Conservation (phyloP, 2,888 invertebrate genomes). For the Myopa tessellatipennis region DNA sequence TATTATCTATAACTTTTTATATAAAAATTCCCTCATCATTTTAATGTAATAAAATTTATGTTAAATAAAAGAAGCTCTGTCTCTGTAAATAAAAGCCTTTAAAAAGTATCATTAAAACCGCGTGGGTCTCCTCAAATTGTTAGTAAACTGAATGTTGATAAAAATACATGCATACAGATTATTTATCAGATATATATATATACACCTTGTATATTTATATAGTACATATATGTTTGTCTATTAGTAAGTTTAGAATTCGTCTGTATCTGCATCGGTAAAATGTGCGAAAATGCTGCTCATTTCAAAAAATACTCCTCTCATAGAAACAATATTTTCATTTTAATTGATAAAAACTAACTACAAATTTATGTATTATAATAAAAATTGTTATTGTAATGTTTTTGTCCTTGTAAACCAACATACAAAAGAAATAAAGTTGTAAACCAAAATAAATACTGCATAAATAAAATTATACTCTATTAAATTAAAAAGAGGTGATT, state of each 20-base stretch:
- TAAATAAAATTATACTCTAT: too few relatives aligned
- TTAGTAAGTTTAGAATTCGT: slow-evolving; percentile 14
- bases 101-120: slow-evolving; percentile 17
- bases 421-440: background rate
- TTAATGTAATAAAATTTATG: background rate
- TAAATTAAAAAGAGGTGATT: too few relatives aligned
- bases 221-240: slow-evolving; percentile 23
- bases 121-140: slow-evolving; percentile 36
- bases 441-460: too few relatives aligned
- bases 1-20: too few relatives aligned
- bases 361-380: too few relatives aligned
- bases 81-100: too few relatives aligned
- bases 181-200: slow-evolving; percentile 18
- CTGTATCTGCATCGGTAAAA: slow-evolving; percentile 3
- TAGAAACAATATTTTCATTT: slow-evolving; percentile 7
- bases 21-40: too few relatives aligned
- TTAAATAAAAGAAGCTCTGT: too few relatives aligned
- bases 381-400: too few relatives aligned
- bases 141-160: slow-evolving; percentile 22
- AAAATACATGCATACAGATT: slow-evolving; percentile 13
- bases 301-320: background rate
- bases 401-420: too few relatives aligned
- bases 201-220: background rate
- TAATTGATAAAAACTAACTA: slow-evolving; percentile 10
- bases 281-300: slow-evolving; percentile 18